Base-by-base conservation (phyloP, 1,140 invertebrate species). In the Drosophila rufa region DNA sequence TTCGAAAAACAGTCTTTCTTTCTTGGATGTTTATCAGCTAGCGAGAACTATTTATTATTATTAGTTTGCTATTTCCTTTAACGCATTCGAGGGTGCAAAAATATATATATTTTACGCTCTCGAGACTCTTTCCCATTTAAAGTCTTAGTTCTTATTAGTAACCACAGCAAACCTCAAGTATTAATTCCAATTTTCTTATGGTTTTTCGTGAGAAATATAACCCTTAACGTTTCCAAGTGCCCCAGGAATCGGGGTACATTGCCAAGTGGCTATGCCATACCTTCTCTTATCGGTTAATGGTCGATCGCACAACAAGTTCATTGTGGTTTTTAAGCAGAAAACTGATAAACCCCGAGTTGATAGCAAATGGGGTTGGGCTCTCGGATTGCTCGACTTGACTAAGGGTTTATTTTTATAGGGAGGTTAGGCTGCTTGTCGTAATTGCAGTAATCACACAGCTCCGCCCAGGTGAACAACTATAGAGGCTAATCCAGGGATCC, bases 251-350 rank as follows among this genome's bases (percentile, higher is more conserved):
- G 33, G 33, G 33, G 33, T 36, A 11, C 33, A 36, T 36, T 11
- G 9, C 33, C 33, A 3, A 11, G 33, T 25, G 12, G 57, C 2
- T 43, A 8, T 17, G n/a, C 9, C 7, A 33, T 59, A 22, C 15
- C 58, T 22, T 3, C 36, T 57, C 15, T 75, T 75, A 76, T 76
- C 73, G 73, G 60, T 76, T 58, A 58, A 53, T 66, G 40, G 53
- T 45, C 30, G 38, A 57, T 19, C 38, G 45, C 25, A 38, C 51
- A 75, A 75, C 43, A 53, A 74, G 42, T 62, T 74, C 46, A 53
- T 14, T 75, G 58, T 42, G 38, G 59, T 22, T 65, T 66, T 58
- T 42, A 27, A 6, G 12, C 42, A 50, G 53, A 66, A 65, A 57
- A 66, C 46, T 66, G 74, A 66, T 65, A 43, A 75, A 42, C 25